These are phyloP conservation scores for Anthonomus grandis DNA, from an alignment of 1,140 invertebrate species.

Conservation along the genomic window DNA sequence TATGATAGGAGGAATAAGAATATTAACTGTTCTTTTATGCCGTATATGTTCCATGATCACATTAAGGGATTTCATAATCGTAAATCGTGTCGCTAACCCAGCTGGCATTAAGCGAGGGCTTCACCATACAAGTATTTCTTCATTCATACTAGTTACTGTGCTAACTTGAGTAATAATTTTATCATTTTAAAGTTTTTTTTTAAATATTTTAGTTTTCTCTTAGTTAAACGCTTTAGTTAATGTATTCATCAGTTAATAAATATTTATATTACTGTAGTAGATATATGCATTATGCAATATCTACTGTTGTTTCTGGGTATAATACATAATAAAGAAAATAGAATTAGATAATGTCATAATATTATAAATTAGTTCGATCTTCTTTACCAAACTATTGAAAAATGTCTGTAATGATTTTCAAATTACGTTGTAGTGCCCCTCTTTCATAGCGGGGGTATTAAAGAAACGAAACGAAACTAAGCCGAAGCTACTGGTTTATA, in stretches of 20 bases:
- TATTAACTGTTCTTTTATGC: constrained; percentile 44
- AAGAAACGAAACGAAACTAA: constrained; percentile 8
- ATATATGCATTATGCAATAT: too few species aligned
- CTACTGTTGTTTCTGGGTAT: too few species aligned
- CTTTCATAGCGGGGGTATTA: constrained; percentile 9
- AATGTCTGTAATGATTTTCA: too few species aligned
- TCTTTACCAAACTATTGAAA: too few species aligned
- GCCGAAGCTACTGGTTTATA: constrained; percentile 40
- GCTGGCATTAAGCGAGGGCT: constrained; percentile 16
- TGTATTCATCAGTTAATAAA: not conserved
- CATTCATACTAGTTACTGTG: not conserved
- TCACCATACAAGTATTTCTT: constrained; percentile 1
- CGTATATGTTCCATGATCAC: constrained; percentile 39
- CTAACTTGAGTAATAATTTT: not conserved
- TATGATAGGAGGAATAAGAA: constrained; percentile 34
- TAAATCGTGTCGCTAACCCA: constrained; percentile 28
- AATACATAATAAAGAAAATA: too few species aligned
- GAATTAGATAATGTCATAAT: too few species aligned
- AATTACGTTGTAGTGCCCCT: not conserved
- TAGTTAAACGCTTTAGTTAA: not conserved
- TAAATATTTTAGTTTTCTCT: not conserved
- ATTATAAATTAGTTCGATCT: too few species aligned
- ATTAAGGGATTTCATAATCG: constrained; percentile 44
- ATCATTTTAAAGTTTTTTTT: too few species aligned
- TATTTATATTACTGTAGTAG: too few species aligned